Evolutionary conservation across 2,888 invertebrate genomes (phyloP).

Genomic region (Drosophila algonquin): DNA sequence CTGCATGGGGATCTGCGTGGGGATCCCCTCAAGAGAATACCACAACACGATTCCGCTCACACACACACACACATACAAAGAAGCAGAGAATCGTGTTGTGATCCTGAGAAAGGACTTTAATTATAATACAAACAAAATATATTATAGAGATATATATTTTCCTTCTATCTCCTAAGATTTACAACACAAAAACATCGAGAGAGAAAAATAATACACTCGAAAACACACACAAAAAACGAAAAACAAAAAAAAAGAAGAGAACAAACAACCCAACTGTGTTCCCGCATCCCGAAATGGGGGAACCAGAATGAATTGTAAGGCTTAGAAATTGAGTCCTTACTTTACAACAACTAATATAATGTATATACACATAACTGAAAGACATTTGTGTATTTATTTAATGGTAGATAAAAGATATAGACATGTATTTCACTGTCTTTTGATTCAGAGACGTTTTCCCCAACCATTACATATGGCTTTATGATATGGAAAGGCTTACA

Average conservation of each 20-base stretch:
- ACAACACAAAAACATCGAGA: not conserved
- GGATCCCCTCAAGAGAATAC: not conserved
- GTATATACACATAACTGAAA: conserved; percentile 37
- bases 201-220: not conserved
- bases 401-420: not conserved
- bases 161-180: not conserved
- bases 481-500: no score
- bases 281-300: not conserved
- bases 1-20: not conserved
- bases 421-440: not conserved
- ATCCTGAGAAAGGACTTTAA: not conserved
- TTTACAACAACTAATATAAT: conserved; percentile 48
- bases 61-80: no score
- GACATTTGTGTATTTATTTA: not conserved
- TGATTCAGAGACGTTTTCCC: no score
- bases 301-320: conserved; percentile 19
- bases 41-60: not conserved
- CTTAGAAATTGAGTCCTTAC: conserved; percentile 34
- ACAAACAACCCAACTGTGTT: not conserved
- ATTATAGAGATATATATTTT: conserved; percentile 1
- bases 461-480: not conserved
- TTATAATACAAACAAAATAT: not conserved
- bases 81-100: not conserved
- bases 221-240: not conserved
- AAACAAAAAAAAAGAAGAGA: conserved; percentile 11